Evolutionary conservation across 1,140 invertebrate species (phyloP).

Genomic region (Heliconius himera): DNA sequence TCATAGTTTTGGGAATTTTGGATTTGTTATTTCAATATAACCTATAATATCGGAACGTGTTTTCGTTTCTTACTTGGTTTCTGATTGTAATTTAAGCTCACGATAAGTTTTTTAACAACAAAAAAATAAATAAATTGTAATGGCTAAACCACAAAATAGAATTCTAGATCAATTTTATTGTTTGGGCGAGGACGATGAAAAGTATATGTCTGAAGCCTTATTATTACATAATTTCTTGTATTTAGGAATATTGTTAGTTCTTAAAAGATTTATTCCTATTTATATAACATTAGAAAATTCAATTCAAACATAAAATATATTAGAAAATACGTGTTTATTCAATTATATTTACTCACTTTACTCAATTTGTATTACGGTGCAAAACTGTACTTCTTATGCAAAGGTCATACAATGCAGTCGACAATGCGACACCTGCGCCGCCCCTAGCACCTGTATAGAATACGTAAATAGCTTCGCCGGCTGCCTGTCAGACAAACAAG

Average conservation of each 20-base stretch:
- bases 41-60: not conserved
- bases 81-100: not conserved
- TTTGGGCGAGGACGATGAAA: not conserved
- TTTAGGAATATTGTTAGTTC: not conserved
- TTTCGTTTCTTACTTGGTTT: not conserved
- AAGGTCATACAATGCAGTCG: constrained; percentile 69
- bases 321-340: constrained; percentile 11
- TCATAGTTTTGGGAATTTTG: too few species aligned
- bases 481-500: constrained; percentile 51
- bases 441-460: constrained; percentile 68
- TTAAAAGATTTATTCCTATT: not conserved
- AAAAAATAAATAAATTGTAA: not conserved
- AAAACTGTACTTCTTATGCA: constrained; percentile 71
- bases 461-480: constrained; percentile 66
- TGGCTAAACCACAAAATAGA: not conserved
- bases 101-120: not conserved
- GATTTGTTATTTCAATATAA: not conserved
- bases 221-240: not conserved
- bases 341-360: constrained; percentile 22
- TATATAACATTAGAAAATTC: not conserved
- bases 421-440: constrained; percentile 73
- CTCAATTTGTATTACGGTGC: constrained; percentile 42
- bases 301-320: not conserved
- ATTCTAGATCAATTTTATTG: not conserved
- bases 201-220: not conserved